A percentile compares a stretch with the other conserved stretches of the same genome.
These are phyloP conservation scores for Aldabrachelys gigantea DNA, from an alignment of 2,113 vertebrate genomes.

Conservation along the genomic window DNA sequence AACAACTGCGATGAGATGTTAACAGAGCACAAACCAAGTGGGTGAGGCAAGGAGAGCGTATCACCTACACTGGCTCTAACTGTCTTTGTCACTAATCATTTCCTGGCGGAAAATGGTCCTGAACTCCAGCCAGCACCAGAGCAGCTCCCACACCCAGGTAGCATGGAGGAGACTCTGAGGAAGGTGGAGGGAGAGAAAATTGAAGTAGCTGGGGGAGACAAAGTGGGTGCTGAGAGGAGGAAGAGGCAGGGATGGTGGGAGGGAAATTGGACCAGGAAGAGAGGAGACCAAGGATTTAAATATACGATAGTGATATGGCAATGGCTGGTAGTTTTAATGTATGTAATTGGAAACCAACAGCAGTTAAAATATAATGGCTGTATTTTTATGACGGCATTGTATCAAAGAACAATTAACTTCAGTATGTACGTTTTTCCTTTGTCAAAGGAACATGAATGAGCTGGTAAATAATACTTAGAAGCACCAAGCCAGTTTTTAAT, in stretches of 20 bases:
- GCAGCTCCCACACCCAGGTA: not conserved
- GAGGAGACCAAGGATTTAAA: not conserved
- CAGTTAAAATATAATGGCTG: not conserved
- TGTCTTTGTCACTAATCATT: not conserved
- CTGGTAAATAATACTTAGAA: not conserved
- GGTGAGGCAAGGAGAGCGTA: not conserved
- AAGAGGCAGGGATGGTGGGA: not conserved
- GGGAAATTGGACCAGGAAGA: not conserved
- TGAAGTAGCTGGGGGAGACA: not conserved
- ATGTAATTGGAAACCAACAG: not conserved
- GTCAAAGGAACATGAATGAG: not conserved
- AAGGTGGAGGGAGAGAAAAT: not conserved
- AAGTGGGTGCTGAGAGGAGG: rapidly evolving
- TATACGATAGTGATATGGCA: not conserved
- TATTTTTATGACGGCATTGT: not conserved
- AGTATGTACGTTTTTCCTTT: not conserved
- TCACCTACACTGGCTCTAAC: not conserved
- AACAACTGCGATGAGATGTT: not conserved
- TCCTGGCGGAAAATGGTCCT: not conserved
- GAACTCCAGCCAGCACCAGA: not conserved
- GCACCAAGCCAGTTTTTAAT: slow-evolving; percentile 9
- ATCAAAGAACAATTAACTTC: not conserved
- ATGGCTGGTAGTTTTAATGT: not conserved
- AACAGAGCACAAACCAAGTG: not conserved
- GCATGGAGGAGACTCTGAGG: not conserved